A percentile compares a stretch with the other conserved stretches of the same genome.
These are phyloP conservation scores for Agrochola circellaris DNA, from an alignment of 2,888 invertebrate species.

Conservation along the genomic window DNA sequence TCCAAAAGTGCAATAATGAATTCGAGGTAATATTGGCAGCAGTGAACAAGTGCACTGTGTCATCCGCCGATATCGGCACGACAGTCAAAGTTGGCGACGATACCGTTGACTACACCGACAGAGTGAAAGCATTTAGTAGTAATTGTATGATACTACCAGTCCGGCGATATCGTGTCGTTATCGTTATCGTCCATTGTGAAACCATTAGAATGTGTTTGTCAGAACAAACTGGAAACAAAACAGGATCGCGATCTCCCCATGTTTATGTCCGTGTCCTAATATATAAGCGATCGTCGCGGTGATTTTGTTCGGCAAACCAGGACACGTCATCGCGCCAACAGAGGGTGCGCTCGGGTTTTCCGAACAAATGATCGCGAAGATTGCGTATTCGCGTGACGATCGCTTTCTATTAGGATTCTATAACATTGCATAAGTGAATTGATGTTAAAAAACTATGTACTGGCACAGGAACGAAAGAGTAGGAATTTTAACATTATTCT, in stretches of 20 bases:
- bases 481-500: background rate
- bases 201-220: no score
- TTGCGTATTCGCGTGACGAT: background rate
- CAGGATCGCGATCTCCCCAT: background rate
- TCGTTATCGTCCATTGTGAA: no score
- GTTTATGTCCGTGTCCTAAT: background rate
- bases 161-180: no score
- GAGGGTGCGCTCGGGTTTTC: background rate
- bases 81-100: no score
- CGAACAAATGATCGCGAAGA: background rate
- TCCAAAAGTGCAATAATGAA: no score
- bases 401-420: background rate
- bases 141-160: no score
- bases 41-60: no score
- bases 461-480: background rate
- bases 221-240: background rate
- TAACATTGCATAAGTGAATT: background rate
- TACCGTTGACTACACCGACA: no score
- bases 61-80: no score
- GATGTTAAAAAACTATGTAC: background rate
- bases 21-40: no score
- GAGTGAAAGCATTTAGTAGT: no score
- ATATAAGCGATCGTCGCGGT: background rate
- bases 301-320: background rate
- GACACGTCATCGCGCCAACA: background rate